A percentile compares a stretch with the other conserved stretches of the same genome.
These are phyloP conservation scores for Euplexia lucipara DNA, from an alignment of 2,888 invertebrate genomes.

Conservation along the genomic window DNA sequence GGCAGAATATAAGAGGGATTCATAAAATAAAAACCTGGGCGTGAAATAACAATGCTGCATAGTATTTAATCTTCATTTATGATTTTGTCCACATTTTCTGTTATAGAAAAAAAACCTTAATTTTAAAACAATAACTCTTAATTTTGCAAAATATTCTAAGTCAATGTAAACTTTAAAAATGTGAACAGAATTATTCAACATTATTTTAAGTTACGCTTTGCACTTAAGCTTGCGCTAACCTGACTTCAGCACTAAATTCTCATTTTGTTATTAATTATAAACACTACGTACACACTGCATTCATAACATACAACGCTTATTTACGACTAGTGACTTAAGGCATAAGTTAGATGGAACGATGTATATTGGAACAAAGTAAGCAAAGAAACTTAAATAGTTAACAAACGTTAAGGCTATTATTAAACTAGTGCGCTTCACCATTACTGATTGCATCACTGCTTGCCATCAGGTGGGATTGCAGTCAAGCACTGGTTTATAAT, in stretches of 20 bases:
- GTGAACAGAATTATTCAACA: slow-evolving; percentile 50
- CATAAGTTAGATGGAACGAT: not conserved
- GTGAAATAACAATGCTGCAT: slow-evolving; percentile 57
- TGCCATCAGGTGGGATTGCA: no score
- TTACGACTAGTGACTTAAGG: not conserved
- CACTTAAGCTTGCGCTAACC: slow-evolving; percentile 59
- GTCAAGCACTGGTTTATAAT: no score
- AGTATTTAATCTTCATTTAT: slow-evolving; percentile 49
- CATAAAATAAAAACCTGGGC: slow-evolving; percentile 19
- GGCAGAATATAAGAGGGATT: not conserved
- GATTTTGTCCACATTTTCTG: slow-evolving; percentile 54
- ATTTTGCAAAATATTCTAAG: not conserved
- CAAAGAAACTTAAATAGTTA: not conserved
- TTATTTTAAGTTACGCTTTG: slow-evolving; percentile 62
- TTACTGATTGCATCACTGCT: no score
- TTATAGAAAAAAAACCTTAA: not conserved
- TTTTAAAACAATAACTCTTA: not conserved
- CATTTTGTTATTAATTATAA: slow-evolving; percentile 61
- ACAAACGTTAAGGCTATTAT: no score
- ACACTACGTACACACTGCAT: slow-evolving; percentile 44
- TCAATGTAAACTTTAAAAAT: slow-evolving; percentile 15
- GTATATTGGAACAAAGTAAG: slow-evolving; percentile 12
- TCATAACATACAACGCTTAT: slow-evolving; percentile 38
- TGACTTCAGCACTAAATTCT: slow-evolving; percentile 41
- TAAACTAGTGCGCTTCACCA: no score